These are phyloP conservation scores for Zenarchopterus dispar DNA, from an alignment of 2,797 vertebrate species.

Conservation along the genomic window DNA sequence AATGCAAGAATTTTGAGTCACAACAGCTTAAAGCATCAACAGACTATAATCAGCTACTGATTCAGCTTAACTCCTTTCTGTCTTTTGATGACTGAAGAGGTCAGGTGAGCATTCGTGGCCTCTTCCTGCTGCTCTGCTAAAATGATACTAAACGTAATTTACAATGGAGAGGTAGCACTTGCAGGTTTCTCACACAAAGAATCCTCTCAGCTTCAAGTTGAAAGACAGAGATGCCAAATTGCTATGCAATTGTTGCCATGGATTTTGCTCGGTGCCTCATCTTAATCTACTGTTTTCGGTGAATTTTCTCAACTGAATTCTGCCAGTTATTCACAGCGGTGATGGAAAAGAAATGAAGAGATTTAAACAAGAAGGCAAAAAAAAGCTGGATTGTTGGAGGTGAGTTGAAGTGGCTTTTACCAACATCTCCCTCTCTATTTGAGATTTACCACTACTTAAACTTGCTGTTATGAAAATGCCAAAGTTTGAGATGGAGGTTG, in stretches of 20 bases:
- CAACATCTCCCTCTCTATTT: constrained; percentile 24
- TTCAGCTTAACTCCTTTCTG: constrained; percentile 2
- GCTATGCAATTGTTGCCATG: no score
- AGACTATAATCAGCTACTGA: constrained; percentile 16
- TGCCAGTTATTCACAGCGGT: constrained; percentile 2
- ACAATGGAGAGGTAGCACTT: no score
- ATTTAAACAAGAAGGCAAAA: background rate
- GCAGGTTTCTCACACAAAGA: constrained; percentile 21
- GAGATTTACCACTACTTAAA: constrained; percentile 44
- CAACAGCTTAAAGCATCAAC: constrained; percentile 3
- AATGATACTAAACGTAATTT: constrained; percentile 22
- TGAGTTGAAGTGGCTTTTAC: constrained; percentile 24
- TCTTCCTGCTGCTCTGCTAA: constrained; percentile 20
- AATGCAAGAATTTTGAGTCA: constrained; percentile 1
- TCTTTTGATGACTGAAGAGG: constrained; percentile 8
- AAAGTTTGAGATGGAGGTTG: constrained; percentile 35
- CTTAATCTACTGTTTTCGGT: background rate
- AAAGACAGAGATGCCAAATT: background rate
- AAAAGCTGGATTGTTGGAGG: constrained; percentile 11
- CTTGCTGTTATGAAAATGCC: constrained; percentile 29
- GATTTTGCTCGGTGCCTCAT: no score
- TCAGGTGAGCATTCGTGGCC: constrained; percentile 17
- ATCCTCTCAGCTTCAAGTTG: constrained; percentile 37
- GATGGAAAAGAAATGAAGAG: no score
- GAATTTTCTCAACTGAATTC: constrained; percentile 13